Conservation (phyloP, 2,797 vertebrate genomes). For the Poeciliopsis presidionis region DNA sequence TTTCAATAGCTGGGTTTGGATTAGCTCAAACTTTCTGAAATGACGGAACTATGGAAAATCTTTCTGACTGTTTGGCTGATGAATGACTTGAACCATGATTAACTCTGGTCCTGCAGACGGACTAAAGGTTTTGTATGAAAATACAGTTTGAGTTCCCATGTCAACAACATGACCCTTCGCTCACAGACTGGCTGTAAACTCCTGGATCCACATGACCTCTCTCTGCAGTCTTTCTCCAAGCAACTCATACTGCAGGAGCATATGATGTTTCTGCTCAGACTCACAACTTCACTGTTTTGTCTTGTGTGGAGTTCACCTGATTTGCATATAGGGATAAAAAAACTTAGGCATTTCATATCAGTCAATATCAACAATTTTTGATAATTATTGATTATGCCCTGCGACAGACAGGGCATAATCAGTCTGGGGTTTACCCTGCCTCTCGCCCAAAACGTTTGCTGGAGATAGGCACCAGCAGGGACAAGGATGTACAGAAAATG, state of each 20-base stretch:
- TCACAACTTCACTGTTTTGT: slow-evolving; percentile 26
- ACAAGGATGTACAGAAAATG: too few relatives aligned
- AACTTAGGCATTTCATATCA: too few relatives aligned
- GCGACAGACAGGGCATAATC: too few relatives aligned
- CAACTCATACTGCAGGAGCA: slow-evolving; percentile 45
- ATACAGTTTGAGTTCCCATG: slow-evolving; percentile 19
- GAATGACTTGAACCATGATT: slow-evolving; percentile 13
- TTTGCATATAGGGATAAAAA: too few relatives aligned
- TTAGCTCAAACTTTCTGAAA: not conserved
- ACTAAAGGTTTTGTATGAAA: slow-evolving; percentile 34
- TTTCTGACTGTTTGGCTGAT: slow-evolving; percentile 18
- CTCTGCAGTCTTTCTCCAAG: slow-evolving; percentile 22
- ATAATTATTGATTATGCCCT: too few relatives aligned
- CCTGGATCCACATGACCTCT: slow-evolving; percentile 37
- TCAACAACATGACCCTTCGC: slow-evolving; percentile 31
- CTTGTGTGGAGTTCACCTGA: too few relatives aligned
- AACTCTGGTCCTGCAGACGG: slow-evolving; percentile 20
- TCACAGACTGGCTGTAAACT: slow-evolving; percentile 34
- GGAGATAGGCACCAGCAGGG: too few relatives aligned
- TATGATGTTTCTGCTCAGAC: slow-evolving; percentile 38
- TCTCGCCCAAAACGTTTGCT: too few relatives aligned
- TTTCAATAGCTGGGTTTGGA: not conserved
- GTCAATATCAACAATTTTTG: too few relatives aligned
- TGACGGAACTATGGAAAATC: slow-evolving; percentile 13
- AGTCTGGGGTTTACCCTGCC: too few relatives aligned